Evolutionary conservation across 2,888 invertebrate genomes (phyloP).

Genomic region (Lepidocyrtoides sp.): DNA sequence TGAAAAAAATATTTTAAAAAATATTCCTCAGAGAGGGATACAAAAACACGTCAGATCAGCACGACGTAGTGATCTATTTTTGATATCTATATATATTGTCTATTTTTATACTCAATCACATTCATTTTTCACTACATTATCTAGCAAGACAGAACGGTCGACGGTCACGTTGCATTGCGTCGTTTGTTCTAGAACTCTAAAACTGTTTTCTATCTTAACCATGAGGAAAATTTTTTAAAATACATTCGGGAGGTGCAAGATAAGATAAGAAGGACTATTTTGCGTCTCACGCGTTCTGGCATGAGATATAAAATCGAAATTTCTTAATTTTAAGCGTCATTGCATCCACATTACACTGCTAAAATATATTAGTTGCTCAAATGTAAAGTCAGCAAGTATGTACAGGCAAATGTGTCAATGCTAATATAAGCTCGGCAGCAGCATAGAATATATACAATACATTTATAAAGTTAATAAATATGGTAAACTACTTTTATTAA

Average conservation of each 20-base stretch:
- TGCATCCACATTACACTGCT: not conserved
- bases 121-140: slow-evolving; percentile 3
- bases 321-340: too few species aligned
- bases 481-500: too few species aligned
- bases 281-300: slow-evolving; percentile 26
- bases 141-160: not conserved
- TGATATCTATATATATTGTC: not conserved
- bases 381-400: not conserved
- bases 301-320: not conserved
- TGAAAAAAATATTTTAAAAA: too few species aligned
- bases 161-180: not conserved
- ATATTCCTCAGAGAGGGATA: too few species aligned
- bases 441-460: too few species aligned
- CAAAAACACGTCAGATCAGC: too few species aligned
- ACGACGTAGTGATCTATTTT: too few species aligned
- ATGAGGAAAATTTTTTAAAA: not conserved
- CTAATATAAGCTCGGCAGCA: not conserved
- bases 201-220: not conserved
- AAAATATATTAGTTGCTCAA: not conserved
- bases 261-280: not conserved
- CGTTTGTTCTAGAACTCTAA: not conserved
- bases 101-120: not conserved
- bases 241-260: not conserved
- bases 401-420: not conserved
- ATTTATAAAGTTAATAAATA: too few species aligned